Base-by-base conservation (phyloP, 2,113 vertebrate genomes). In the Misgurnus mizolepis region DNA sequence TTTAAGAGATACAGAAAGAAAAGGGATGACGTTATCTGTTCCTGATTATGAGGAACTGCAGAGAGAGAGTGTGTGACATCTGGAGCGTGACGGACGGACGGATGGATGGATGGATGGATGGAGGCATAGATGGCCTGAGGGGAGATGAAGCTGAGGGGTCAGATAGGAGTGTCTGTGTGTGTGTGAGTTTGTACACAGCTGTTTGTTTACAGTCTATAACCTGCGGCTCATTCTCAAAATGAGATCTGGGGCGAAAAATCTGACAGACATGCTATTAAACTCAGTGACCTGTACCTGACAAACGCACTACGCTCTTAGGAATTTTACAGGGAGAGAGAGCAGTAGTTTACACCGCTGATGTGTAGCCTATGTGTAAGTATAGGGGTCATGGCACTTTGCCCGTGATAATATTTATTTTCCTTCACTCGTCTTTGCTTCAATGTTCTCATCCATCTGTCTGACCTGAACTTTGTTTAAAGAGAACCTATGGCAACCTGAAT, bases 61-160 rank as follows among this genome's bases (percentile, higher is more conserved):
- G 43, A 61, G 58, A 58, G 39, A n/a, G 55, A 58, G n/a, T 18
- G 39, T 11, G 15, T 64, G 58, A 34, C 8, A 62, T 72, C 62
- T 72, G 60, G 60, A 65, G 71, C 49, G 15, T 45, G 67, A 50
- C 34, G 53, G 47, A 77, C 67, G 27, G 27, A 34, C 1, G 45
- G 76, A 79, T 71, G 15, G 27, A 55, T n/a, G n/a, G n/a, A 34
- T 3, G 45, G 76, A 79, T 71, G 15, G 27, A 55, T 39, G 67
- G 50, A 71, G 69, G 78, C 68, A 55, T 71, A 64, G 67, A 79
- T 71, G 49, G 43, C 78, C 78, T 65, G n/a, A 69, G 78, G 78
- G 47, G 17, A 17, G 18, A 49, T 17, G 41, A 15, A 64, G 47
- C 78, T 71, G 67, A 49, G 71, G 49, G 69, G 58, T 64, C 22